Percentiles rank a stretch among this genome's conserved stretches.
Evolutionary conservation across 2,797 vertebrate species (phyloP).

Genomic region (Anabas testudineus): DNA sequence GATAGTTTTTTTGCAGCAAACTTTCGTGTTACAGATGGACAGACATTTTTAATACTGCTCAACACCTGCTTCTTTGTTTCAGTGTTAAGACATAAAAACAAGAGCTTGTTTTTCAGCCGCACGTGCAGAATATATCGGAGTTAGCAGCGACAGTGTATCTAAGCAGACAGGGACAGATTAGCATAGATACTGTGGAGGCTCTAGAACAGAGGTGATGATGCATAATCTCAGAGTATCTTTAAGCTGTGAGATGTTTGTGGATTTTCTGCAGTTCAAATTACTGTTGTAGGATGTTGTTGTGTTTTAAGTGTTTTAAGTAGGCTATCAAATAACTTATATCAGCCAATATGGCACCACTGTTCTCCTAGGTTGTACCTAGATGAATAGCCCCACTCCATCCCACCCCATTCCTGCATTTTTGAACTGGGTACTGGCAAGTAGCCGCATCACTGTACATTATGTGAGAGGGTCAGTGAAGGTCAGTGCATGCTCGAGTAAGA

Average conservation of each 20-base stretch:
- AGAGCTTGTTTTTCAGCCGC: not conserved
- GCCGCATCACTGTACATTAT: slow-evolving; percentile 35
- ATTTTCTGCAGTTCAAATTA: no score
- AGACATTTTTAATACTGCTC: not conserved
- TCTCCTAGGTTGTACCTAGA: slow-evolving; percentile 29
- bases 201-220: not conserved
- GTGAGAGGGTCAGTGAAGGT: slow-evolving; percentile 31
- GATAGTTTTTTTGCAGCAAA: not conserved
- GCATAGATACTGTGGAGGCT: not conserved
- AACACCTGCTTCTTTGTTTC: not conserved
- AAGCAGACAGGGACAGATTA: slow-evolving; percentile 16
- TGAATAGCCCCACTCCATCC: slow-evolving; percentile 48
- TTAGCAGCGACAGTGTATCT: not conserved
- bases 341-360: not conserved
- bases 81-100: not conserved
- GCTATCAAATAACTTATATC: not conserved
- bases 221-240: not conserved
- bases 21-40: not conserved
- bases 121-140: not conserved
- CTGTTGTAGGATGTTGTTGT: no score
- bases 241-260: no score
- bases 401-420: slow-evolving; percentile 45
- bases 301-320: not conserved
- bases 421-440: slow-evolving; percentile 34
- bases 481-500: not conserved